Evolutionary conservation across 2,113 vertebrate genomes (phyloP).

Genomic region (Plestiodon gilberti): DNA sequence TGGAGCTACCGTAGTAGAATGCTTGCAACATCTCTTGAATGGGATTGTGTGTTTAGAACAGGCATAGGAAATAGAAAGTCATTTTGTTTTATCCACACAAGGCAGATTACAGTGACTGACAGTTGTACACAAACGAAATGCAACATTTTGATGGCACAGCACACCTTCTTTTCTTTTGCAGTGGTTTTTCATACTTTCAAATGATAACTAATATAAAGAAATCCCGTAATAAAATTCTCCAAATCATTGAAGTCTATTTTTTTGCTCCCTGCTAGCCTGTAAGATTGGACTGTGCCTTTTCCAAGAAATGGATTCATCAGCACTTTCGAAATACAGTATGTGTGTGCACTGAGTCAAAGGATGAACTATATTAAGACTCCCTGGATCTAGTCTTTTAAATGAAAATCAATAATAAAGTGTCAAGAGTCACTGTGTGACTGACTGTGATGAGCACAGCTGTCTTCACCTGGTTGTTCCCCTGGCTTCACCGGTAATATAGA

Average conservation of each 20-base stretch:
- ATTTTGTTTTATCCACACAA: background rate
- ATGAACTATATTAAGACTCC: constrained; percentile 4
- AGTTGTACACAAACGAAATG: background rate
- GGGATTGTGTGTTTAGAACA: background rate
- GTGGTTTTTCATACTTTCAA: background rate
- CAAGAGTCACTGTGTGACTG: constrained; percentile 13
- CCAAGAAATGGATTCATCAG: background rate
- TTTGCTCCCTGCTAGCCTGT: background rate
- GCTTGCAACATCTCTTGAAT: too few relatives aligned
- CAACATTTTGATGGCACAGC: background rate
- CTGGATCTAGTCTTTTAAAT: constrained; percentile 9
- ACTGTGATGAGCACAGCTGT: background rate
- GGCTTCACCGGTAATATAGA: background rate
- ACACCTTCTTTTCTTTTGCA: background rate
- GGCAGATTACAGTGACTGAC: background rate
- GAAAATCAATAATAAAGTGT: constrained; percentile 28
- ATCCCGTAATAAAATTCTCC: background rate
- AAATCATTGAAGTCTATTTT: background rate
- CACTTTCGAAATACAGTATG: background rate
- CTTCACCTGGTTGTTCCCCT: background rate
- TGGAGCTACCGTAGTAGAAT: too few relatives aligned
- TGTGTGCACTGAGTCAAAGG: background rate
- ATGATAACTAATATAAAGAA: background rate
- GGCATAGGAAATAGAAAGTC: background rate
- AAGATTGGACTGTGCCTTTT: background rate